These are phyloP conservation scores for Novumbra hubbsi DNA, from an alignment of 2,797 vertebrate genomes.

Conservation along the genomic window DNA sequence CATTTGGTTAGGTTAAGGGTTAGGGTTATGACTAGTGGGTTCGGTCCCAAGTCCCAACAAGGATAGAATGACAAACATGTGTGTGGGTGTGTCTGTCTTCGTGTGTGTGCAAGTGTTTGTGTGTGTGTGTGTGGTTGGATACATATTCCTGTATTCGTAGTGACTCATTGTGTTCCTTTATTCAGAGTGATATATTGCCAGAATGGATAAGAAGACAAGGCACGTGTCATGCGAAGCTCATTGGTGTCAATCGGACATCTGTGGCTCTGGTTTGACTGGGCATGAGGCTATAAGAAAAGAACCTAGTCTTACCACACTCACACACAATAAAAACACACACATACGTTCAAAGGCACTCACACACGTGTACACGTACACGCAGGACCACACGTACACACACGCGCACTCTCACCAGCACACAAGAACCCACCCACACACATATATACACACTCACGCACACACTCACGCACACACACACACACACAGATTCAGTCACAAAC, in stretches of 20 bases:
- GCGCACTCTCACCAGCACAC: conserved; percentile 13
- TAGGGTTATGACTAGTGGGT: too few relatives aligned
- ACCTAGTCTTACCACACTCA: background rate
- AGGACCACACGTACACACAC: conserved; percentile 30
- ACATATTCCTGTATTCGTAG: background rate
- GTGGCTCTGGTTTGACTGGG: conserved; percentile 7
- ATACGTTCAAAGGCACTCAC: conserved; percentile 9
- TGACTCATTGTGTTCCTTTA: background rate
- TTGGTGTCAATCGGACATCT: conserved; percentile 9
- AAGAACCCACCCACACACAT: background rate
- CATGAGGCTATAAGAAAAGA: conserved; percentile 5
- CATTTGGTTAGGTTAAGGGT: too few relatives aligned
- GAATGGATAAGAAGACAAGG: background rate
- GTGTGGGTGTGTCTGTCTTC: too few relatives aligned
- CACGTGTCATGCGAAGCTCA: conserved; percentile 8
- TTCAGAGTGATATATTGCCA: background rate
- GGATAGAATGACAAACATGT: too few relatives aligned
- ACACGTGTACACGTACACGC: background rate
- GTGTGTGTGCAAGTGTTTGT: too few relatives aligned
- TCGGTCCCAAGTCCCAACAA: too few relatives aligned
- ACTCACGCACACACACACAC: too few relatives aligned
- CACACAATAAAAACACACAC: conserved; percentile 14
- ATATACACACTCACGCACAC: background rate
- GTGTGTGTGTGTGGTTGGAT: conserved; percentile 1
- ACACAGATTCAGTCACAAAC: background rate